Conservation (phyloP, 2,888 invertebrate species). For the Drosophila nr. perissopoda region DNA sequence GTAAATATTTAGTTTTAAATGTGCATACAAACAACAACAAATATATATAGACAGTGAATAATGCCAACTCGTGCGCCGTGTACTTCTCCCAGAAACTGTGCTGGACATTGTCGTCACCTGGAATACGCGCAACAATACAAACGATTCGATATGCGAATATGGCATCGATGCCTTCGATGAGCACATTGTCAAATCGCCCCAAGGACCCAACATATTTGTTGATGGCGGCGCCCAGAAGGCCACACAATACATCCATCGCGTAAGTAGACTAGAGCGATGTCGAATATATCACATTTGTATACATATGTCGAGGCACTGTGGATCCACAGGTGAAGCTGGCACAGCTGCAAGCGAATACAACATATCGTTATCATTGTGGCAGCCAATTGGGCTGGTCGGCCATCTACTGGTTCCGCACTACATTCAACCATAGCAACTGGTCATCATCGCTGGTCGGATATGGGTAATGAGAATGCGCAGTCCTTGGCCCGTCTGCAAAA, state of each 20-base stretch:
- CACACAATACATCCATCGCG: constrained; percentile 92
- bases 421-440: constrained; percentile 89
- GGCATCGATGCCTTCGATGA: constrained; percentile 88
- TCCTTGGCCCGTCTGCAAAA: constrained; percentile 93
- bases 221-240: constrained; percentile 90
- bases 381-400: constrained; percentile 93
- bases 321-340: constrained; percentile 32
- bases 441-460: constrained; percentile 93
- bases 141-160: constrained; percentile 90
- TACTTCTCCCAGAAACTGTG: constrained; percentile 86
- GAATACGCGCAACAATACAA: constrained; percentile 90
- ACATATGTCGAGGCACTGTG: neutral
- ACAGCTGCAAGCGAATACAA: constrained; percentile 52
- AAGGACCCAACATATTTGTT: constrained; percentile 88
- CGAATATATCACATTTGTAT: neutral
- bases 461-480: constrained; percentile 96
- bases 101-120: constrained; percentile 93
- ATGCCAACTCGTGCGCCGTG: constrained; percentile 38
- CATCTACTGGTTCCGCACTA: constrained; percentile 90
- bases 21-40: too few species aligned
- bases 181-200: constrained; percentile 81
- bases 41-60: too few species aligned
- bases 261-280: constrained; percentile 80
- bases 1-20: constrained; percentile 3
- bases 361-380: constrained; percentile 93